A percentile compares a stretch with the other conserved stretches of the same genome.
phyloP scores from a whole-genome alignment of 2,797 vertebrate genomes.

The Stomatorhinus walkeri region DNA sequence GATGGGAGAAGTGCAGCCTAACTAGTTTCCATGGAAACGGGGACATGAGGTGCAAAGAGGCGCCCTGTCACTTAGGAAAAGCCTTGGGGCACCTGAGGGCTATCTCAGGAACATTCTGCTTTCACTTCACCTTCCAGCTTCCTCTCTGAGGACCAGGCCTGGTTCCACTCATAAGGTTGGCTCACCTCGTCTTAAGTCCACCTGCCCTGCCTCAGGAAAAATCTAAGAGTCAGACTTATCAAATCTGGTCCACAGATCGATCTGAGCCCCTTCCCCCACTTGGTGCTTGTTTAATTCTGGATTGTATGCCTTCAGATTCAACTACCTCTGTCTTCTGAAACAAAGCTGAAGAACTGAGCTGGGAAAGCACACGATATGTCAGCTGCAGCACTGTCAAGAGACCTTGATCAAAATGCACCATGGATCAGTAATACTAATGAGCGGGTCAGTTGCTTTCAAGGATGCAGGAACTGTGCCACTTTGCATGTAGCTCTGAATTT shows the following conservation, averaged over 20 bases:
- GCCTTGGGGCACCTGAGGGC: slow-evolving; percentile 19
- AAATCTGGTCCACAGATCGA: not conserved
- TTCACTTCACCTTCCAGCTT: not conserved
- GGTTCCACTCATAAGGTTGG: not conserved
- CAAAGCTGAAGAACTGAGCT: not conserved
- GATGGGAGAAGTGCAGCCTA: slow-evolving; percentile 28
- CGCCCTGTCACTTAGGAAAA: slow-evolving; percentile 25
- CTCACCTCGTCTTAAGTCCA: not conserved
- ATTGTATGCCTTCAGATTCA: not conserved
- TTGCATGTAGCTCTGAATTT: not conserved
- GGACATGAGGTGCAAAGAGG: slow-evolving; percentile 25
- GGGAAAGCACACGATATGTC: not conserved
- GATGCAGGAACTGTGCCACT: not conserved
- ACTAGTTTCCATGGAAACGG: slow-evolving; percentile 49
- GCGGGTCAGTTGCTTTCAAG: not conserved
- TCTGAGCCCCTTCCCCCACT: not conserved
- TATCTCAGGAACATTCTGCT: slow-evolving; percentile 13
- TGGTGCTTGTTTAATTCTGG: not conserved
- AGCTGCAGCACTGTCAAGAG: not conserved
- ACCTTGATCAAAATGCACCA: not conserved
- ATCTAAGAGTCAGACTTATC: not conserved
- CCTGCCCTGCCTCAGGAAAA: not conserved
- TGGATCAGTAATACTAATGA: not conserved
- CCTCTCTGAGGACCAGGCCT: slow-evolving; percentile 7
- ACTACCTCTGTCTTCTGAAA: not conserved